Conservation (phyloP, 2,888 invertebrate genomes). For the Aproaerema taeniolella region DNA sequence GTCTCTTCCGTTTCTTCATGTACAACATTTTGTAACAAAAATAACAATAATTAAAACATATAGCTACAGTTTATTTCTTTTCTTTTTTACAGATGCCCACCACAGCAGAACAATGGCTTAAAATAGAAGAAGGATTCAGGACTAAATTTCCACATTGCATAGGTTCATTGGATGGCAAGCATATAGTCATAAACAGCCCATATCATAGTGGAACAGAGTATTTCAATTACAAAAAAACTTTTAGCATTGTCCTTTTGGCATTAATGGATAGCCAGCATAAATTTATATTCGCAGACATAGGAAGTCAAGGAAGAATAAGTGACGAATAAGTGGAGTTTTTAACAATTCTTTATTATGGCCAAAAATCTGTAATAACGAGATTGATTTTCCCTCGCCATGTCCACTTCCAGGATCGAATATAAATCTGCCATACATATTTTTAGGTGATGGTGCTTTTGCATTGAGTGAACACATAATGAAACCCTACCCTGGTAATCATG, state of each 20-base stretch:
- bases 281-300: conserved; percentile 21
- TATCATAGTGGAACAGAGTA: conserved; percentile 16
- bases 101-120: conserved; percentile 11
- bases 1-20: conserved; percentile 15
- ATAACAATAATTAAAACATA: neutral
- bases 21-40: conserved; percentile 14
- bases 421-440: conserved; percentile 30
- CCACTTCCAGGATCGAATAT: conserved; percentile 25
- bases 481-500: conserved; percentile 29
- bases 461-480: conserved; percentile 30
- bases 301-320: conserved; percentile 27
- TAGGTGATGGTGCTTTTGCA: conserved; percentile 34
- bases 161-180: conserved; percentile 20
- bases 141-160: conserved; percentile 14
- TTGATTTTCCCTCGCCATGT: conserved; percentile 25
- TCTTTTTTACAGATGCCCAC: conserved; percentile 13
- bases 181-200: conserved; percentile 17
- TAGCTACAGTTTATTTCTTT: neutral
- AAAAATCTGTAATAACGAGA: conserved; percentile 23
- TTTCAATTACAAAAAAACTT: conserved; percentile 18
- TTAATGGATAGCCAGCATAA: conserved; percentile 21
- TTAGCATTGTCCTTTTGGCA: conserved; percentile 22
- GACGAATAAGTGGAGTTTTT: conserved; percentile 22
- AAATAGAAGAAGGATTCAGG: conserved; percentile 9
- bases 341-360: conserved; percentile 26